Conservation (phyloP, 2,113 vertebrate species). For the Sceloporus tristichus region DNA sequence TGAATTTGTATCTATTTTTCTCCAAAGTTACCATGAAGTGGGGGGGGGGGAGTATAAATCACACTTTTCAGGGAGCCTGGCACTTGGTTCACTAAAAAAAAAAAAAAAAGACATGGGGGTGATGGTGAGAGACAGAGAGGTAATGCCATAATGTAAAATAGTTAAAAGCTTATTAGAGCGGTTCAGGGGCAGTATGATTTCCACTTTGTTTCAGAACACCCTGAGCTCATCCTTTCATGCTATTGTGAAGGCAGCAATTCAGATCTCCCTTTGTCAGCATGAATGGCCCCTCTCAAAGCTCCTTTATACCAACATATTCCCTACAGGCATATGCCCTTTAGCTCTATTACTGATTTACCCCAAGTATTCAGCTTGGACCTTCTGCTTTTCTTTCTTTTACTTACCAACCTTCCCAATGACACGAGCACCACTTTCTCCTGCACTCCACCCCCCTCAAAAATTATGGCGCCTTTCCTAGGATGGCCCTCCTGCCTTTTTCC, state of each 20-base stretch:
- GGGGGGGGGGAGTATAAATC: conserved; percentile 88
- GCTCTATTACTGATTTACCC: conserved; percentile 98
- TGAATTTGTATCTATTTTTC: conserved; percentile 79
- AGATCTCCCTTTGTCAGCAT: conserved; percentile 93
- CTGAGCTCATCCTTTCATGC: conserved; percentile 95
- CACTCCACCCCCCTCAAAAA: conserved; percentile 38
- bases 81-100: conserved; percentile 78
- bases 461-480: conserved; percentile 68
- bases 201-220: conserved; percentile 94
- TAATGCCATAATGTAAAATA: conserved; percentile 88
- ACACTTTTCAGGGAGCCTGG: conserved; percentile 85
- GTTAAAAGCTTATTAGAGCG: conserved; percentile 97
- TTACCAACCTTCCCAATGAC: conserved; percentile 87
- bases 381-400: conserved; percentile 87
- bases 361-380: conserved; percentile 93
- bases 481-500: not conserved
- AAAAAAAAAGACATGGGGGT: not conserved
- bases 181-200: conserved; percentile 92
- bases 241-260: conserved; percentile 95
- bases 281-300: conserved; percentile 93
- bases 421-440: conserved; percentile 80
- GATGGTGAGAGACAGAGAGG: conserved; percentile 62
- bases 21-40: conserved; percentile 86
- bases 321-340: conserved; percentile 97
- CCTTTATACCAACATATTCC: conserved; percentile 92